Evolutionary conservation across 2,113 vertebrate genomes (phyloP), one percentile per base, ranked within the genome.

Genomic region (Sciurus niger): DNA sequence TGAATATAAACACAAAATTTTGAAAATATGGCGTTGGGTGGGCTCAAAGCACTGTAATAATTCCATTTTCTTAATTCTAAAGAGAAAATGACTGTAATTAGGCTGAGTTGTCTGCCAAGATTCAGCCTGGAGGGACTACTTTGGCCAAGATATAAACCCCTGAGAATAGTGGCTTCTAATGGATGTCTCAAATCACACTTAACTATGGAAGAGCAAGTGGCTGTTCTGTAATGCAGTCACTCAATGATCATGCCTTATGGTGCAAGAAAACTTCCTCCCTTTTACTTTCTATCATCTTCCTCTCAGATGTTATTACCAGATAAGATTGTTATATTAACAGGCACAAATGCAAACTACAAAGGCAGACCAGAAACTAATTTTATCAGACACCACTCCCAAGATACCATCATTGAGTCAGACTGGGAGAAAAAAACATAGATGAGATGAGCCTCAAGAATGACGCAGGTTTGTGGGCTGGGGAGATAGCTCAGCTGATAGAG

Each of bases 101-200:
- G 97, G 92, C 89, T 95, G 93, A 98, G 89, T 96, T 97, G 34
- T 3, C 1, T 98, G 97, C 98, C 98, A 98, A 98, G 86, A 98
- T 98, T 98, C 96, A 97, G 96, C 94, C 98, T 98, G 95, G 87
- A 98, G 93, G 92, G 96, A 98, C 97, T 72, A 93, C 98, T 98
- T 98, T 98, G 97, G 97, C 97, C 98, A 97, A 97, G 93, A 91
- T 96, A 94, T 97, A 98, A 98, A 67, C 97, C 97, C 97, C 88
- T 83, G 97, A 98, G 98, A 98, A 98, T 92, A 97, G 78, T 98
- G 90, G 63, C 94, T 98, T 96, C 89, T 98, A 98, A 96, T 98
- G 97, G 97, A 98, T 85, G 63, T 96, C 98, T 98, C 98, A 98
- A 98, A 98, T 98, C 98, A 97, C 96, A 98, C 97, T 98, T 98